Percentiles rank a stretch among this genome's conserved stretches.
These are phyloP conservation scores for Thunnus thynnus DNA, from an alignment of 2,113 vertebrate genomes.

Conservation along the genomic window DNA sequence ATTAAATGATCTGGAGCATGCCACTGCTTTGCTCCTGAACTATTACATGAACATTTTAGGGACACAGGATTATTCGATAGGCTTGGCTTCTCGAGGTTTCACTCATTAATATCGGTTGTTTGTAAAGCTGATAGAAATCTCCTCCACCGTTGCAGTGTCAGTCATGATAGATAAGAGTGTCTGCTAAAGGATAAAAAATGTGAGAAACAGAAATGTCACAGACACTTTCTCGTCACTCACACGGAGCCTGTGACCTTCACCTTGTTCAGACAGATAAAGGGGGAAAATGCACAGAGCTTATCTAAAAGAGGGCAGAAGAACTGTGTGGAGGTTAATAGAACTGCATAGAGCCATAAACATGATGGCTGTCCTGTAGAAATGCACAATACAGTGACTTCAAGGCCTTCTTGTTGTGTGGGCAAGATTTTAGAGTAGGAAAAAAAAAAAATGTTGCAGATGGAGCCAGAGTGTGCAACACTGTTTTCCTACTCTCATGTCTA, in stretches of 20 bases:
- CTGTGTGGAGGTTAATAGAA: constrained; percentile 9
- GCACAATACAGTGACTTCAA: not conserved
- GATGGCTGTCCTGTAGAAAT: not conserved
- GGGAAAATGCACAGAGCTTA: not conserved
- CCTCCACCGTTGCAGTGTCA: constrained; percentile 1
- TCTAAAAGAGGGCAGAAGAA: constrained; percentile 30
- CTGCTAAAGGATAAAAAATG: constrained; percentile 19
- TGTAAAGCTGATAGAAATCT: constrained; percentile 39
- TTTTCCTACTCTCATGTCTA: no score
- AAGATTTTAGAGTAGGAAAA: not conserved
- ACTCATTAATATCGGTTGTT: not conserved
- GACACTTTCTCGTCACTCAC: constrained; percentile 44
- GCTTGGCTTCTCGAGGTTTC: not conserved
- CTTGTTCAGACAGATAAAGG: constrained; percentile 48
- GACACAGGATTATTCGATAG: not conserved
- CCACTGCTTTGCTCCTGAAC: not conserved
- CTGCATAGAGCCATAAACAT: not conserved
- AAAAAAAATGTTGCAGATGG: no score
- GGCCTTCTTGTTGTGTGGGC: not conserved
- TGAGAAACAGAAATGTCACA: constrained; percentile 45
- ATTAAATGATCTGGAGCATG: no score
- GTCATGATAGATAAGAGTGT: constrained; percentile 11
- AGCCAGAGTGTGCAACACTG: no score
- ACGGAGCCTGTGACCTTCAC: constrained; percentile 48
- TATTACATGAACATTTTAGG: not conserved